Evolutionary conservation across 2,113 vertebrate genomes (phyloP).

Genomic region (Pelmatolapia mariae): DNA sequence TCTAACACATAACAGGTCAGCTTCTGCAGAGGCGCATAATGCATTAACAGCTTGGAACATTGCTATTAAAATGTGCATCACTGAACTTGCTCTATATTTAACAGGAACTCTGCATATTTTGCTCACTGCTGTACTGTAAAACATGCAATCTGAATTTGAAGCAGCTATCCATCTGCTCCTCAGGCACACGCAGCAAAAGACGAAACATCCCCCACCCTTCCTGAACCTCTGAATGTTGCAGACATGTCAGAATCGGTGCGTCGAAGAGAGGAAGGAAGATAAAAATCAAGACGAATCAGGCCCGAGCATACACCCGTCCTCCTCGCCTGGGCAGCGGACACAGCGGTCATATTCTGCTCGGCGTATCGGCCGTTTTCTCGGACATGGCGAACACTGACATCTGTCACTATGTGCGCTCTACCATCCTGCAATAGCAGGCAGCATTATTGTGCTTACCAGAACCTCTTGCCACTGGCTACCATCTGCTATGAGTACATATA

Average conservation of each 20-base stretch:
- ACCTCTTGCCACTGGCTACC: constrained; percentile 17
- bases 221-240: constrained; percentile 1
- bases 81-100: neutral
- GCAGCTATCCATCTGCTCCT: neutral
- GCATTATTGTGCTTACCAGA: neutral
- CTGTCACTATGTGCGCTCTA: constrained; percentile 1
- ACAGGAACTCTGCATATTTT: neutral
- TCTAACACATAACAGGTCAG: neutral
- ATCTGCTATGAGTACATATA: constrained; percentile 33
- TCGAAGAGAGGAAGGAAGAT: neutral
- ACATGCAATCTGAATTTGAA: neutral
- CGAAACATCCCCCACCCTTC: neutral
- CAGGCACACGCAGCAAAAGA: neutral
- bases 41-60: neutral
- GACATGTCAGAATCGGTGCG: neutral
- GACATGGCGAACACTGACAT: constrained; percentile 14
- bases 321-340: neutral
- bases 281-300: constrained; percentile 12
- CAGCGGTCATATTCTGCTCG: neutral
- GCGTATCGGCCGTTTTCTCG: neutral
- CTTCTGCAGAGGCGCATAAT: neutral
- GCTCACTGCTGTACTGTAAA: neutral
- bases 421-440: neutral
- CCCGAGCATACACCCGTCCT: neutral
- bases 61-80: neutral